Evolutionary conservation across 2,888 invertebrate species (phyloP), one percentile per base, ranked within the genome.

Genomic region (Coelinius sp.): DNA sequence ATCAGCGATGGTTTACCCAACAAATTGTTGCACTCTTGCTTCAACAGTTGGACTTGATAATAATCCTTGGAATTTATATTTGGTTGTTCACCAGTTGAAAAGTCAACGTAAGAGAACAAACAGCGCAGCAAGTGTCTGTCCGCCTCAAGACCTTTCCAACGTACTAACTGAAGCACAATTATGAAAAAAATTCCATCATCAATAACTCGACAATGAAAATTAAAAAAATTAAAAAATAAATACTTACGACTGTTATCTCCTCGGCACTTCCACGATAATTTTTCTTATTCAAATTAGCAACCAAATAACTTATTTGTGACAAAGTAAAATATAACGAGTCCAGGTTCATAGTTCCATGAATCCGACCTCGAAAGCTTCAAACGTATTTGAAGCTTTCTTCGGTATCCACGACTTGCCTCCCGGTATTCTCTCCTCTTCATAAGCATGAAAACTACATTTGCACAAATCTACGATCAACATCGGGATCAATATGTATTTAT

Each of bases 291-390:
- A 97, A 93, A 92, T 95, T 95, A 90, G 94, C 93, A 92, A 97
- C 95, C 91, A 97, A 95, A 93, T 95, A 95, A 94, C 95, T 95
- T 92, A 98, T 97, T 94, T 97, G 97, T 93, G 96, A 95, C 94
- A 97, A 94, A 93, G 97, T 95, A 94, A 97, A 95, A 92, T 95
- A 96, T 93, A 97, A 93, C 93, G 97, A 94, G 94, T 97, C 97
- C 93, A 97, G 96, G 95, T 96, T 96, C 97, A 97, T 97, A 96
- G 95, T 96, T 96, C 95, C 95, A 93, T 93, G 92, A 93, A 93
- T 91, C 91, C 94, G 92, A 92, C 93, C 92, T 92, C 94, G 95
- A 95, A 95, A 95, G 95, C 95, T 95, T 95, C 95, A 95, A 95
- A 94, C 92, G 91, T 90, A 92, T 92, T 94, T 95, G 95, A 95